Evolutionary conservation across 1,140 invertebrate species (phyloP).

Genomic region (Littorina saxatilis): DNA sequence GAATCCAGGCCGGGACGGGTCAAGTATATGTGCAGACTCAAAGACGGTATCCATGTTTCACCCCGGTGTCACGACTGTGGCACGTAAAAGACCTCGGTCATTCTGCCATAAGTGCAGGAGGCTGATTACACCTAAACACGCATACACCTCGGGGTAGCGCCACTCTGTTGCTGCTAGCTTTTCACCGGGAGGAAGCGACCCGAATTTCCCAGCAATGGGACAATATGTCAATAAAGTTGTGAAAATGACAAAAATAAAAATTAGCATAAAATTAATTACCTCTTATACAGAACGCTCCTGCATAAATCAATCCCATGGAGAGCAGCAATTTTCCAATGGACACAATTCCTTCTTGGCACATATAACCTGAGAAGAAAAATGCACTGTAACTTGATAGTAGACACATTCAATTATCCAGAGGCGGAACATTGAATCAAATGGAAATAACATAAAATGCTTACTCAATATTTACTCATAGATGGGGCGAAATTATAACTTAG

Average conservation of each 20-base stretch:
- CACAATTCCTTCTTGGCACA: conserved; percentile 26
- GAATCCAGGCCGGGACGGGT: too few relatives aligned
- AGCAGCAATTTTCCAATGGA: conserved; percentile 12
- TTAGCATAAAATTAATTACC: conserved; percentile 5
- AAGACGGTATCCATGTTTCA: too few relatives aligned
- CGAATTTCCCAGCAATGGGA: conserved; percentile 80
- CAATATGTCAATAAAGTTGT: conserved; percentile 62
- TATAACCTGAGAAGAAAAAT: conserved; percentile 22
- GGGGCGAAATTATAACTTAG: too few relatives aligned
- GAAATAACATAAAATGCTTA: neutral
- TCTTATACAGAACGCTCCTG: conserved; percentile 24
- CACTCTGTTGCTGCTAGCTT: too few relatives aligned
- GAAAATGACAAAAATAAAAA: conserved; percentile 44
- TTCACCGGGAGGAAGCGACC: too few relatives aligned
- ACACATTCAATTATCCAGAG: too few relatives aligned
- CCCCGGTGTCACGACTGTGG: too few relatives aligned
- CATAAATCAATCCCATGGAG: conserved; percentile 25
- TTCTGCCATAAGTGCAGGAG: too few relatives aligned
- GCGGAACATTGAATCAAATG: neutral
- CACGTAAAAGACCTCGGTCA: too few relatives aligned
- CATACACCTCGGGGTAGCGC: too few relatives aligned
- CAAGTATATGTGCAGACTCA: too few relatives aligned
- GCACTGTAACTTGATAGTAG: neutral
- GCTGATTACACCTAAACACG: too few relatives aligned
- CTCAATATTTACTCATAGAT: neutral